Base-by-base conservation (phyloP, 2,888 invertebrate genomes). In the Epirrita christyi region DNA sequence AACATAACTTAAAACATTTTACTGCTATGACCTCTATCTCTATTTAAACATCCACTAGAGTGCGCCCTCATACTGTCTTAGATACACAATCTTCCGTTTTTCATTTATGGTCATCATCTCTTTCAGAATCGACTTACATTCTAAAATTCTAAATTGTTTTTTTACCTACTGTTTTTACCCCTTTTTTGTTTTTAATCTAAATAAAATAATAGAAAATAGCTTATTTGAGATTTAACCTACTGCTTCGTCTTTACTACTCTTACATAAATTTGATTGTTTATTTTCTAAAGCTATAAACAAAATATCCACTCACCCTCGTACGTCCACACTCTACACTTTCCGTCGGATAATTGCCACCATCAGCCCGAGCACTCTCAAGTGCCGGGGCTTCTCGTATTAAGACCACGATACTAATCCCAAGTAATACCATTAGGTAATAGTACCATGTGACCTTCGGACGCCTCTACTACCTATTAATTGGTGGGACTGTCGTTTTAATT, bases 321-420 rank as follows among this genome's bases (percentile, higher is more conserved):
- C 79, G 78, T 75, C 73, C 67, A 59, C 60, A 65, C 70, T 55
- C 62, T 55, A 68, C 68, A 58, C 68, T 59, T 72, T 71, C 66
- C 66, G 34, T 66, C 59, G 66, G 61, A 65, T 67, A 75, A 81
- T 72, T 83, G 82, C 50, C 68, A 54, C 54, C 46, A 58, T 44
- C 52, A 50, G 38, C 32, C 54, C 11, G 86, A 88, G 67, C 62
- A 73, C 88, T 68, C 71, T 74, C 80, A 85, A 88, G 85, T 88
- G 86, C 81, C 53, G 63, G 73, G 89, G 89, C 88, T 88, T 91
- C 89, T 55, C 48, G 80, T 79, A 85, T 86, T 86, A 86, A 81
- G 83, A 75, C 70, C 80, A 71, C 63, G 60, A 36, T 70, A 67
- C 70, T 86, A 86, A 86, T 85, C 80, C 76, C 50, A 59, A 50